Base-by-base conservation (phyloP, 1,140 invertebrate species). In the Cydia pomonella region DNA sequence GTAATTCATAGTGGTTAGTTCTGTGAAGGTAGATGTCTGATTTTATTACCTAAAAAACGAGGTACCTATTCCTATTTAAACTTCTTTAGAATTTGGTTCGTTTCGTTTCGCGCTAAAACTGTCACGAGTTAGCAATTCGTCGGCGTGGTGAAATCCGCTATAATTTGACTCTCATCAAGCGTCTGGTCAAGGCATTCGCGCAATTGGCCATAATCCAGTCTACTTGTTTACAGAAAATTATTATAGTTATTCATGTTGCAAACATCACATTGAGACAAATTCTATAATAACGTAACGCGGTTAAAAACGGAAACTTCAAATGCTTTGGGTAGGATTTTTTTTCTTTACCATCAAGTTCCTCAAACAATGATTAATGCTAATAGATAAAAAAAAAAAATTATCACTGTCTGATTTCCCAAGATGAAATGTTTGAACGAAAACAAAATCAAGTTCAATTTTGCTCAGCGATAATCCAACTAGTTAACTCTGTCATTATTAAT, bases 171-270 rank as follows among this genome's bases (percentile, higher is more conserved):
- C 38, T 72, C 33, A 77, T 73, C 89, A 91, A 91, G 89, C 88
- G 84, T 80, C 83, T 85, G 84, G 85, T 90, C 88, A 91, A 92
- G 88, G 88, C 82, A 77, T 89, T 77, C 82, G 84, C 76, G 82
- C 84, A 79, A 84, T 86, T 84, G 82, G 80, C 80, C 75, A 79
- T 82, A 87, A 64, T 76, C 78, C 73, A 80, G 74, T 82, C 74
- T 76, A 33, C 62, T 53, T 50, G 74, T 79, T 73, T 77, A 44
- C 50, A 23, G 3, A 47, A 29, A 38, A 9, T 9, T 12, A n/a
- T 33, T 50, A 50, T 18, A 18, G 64, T 23, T 59, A 59, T 59
- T 53, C 50, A 21, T 18, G 18, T 53, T n/a, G 7, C 50, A 53
- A 21, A 21, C 16, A 21, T 66, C 27, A 29, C 3, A 29, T 23